Base-by-base conservation (phyloP, 1,140 invertebrate genomes). In the Adelges cooleyi region DNA sequence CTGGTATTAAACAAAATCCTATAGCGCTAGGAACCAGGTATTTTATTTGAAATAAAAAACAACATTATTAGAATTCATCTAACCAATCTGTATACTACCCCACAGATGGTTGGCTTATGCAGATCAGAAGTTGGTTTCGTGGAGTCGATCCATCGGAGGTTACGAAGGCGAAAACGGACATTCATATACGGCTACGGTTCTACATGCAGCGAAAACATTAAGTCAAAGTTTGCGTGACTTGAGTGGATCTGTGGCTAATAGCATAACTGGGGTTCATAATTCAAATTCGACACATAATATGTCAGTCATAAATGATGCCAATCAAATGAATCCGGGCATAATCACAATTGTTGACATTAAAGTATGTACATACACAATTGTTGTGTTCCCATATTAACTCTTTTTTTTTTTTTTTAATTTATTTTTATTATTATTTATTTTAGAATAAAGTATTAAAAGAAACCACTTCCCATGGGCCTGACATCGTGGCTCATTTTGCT, bases 141-240 rank as follows among this genome's bases (percentile, higher is more conserved):
- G 78, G 44, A 78, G 80, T 67, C 80, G 82, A 71, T 82, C 80
- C 36, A 77, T 77, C 68, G 83, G 83, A 18, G 84, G 84, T 3
- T 80, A 81, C 71, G 78, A 71, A 67, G 80, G 81, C 70, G 79
- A 81, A 36, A 78, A 77, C 29, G 80, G 82, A 69, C 86, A 90
- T 71, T 95, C 92, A 70, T 97, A 97, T 72, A 95, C 93, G 53
- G 92, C 94, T 1, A 94, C 92, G 1, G 89, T 97, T 49, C 81
- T 98, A 15, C 92, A 94, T 76, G 93, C 93, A 20, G 94, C 94
- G 20, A 97, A 97, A 77, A 92, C 86, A 17, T 75, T 92, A 9
- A 87, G 88, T 25, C 89, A 89, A 73, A 89, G 89, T 8, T 73
- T 92, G 15, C 81, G 86, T 3, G 92, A 92, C 52, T 79, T 98